Base-by-base conservation (phyloP, 2,113 vertebrate genomes). In the Thunnus maccoyii region DNA sequence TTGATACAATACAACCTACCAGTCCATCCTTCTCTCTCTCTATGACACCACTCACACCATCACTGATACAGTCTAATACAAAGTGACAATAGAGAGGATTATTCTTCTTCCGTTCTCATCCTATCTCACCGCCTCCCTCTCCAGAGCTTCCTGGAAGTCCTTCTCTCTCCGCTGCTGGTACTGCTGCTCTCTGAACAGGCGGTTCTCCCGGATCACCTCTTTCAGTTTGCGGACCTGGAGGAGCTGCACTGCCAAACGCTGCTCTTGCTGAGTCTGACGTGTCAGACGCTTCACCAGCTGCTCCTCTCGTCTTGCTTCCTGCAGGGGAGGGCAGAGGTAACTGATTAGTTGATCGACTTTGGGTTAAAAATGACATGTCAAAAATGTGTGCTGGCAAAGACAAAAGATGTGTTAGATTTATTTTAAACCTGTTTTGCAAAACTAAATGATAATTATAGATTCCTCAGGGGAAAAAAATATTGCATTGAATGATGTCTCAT, bases 201-300 rank as follows among this genome's bases (percentile, higher is more conserved):
- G 95, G 90, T 98, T 99, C 83, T 97, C 94, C 65, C 91, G 92
- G 16, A 99, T 89, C 69, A 97, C 95, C 55, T 98, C 97, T 83
- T 99, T 99, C 76, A 99, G 96, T 52, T 93, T 94, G 3, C 96
- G 95, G 4, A 96, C 93, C 0, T 98, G 97, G 91, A 98, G 96
- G 27, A 99, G 96, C 90, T 99, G 96, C 64, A 96, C 92, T 0
- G 94, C 95, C 52, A 99, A 93, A 44, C 97, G 93, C 47, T 95
- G 94, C 88, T 99, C 98, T 61, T 97, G 95, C 90, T 97, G 96
- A 47, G 97, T 96, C 84, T 97, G 97, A 27, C 96, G 95, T 88
- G 97, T 97, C 83, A 99, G 85, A 8, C 96, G 95, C 80, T 92
- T 95, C 70, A 97, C 93, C 60, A 99, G 93, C 85, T 98, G 97